Base-by-base conservation (phyloP, 2,113 vertebrate genomes). In the Salminus brasiliensis region DNA sequence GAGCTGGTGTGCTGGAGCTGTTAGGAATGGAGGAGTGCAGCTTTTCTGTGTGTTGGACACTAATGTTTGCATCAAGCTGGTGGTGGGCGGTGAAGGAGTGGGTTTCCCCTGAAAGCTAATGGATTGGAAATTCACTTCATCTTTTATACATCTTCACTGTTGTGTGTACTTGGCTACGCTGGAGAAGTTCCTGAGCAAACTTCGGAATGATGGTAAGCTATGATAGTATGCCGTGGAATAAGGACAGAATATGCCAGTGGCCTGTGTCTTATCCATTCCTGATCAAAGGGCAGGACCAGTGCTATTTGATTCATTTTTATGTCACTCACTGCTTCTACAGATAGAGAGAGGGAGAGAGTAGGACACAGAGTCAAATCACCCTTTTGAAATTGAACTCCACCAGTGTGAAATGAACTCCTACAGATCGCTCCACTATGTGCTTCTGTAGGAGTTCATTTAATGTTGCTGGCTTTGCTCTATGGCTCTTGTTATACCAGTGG, bases 151-250 rank as follows among this genome's bases (percentile, higher is more conserved):
- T 49, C 30, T 65, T 23, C 41, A 25, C 30, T 43, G 52, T 21
- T 15, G 32, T 55, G 45, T 67, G 49, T 25, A 45, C 18, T 78
- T 34, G 36, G n/a, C 36, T 27, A 45, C 16, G 18, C n/a, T 16
- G 45, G 39, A 60, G 36, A 34, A 55, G 45, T 70, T 70, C 66
- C 27, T 60, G 66, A 27, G 21, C 47, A 70, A 78, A 78, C 76
- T 70, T 78, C 70, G 4, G 27, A 63, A 29, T 62, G 11, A 18
- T 66, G 16, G 15, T 23, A 76, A 53, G 1, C 53, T 23, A n/a
- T n/a, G n/a, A n/a, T n/a, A n/a, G 52, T 32, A 1, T 73, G 53
- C 23, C 27, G 13, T 27, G 27, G 23, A 57, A 27, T 21, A 18
- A 49, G 47, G 47, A 49, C 47, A 49, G 21, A 43, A 47, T 47